phyloP scores from a whole-genome alignment of 2,113 vertebrate genomes.

The Chamaea fasciata region DNA sequence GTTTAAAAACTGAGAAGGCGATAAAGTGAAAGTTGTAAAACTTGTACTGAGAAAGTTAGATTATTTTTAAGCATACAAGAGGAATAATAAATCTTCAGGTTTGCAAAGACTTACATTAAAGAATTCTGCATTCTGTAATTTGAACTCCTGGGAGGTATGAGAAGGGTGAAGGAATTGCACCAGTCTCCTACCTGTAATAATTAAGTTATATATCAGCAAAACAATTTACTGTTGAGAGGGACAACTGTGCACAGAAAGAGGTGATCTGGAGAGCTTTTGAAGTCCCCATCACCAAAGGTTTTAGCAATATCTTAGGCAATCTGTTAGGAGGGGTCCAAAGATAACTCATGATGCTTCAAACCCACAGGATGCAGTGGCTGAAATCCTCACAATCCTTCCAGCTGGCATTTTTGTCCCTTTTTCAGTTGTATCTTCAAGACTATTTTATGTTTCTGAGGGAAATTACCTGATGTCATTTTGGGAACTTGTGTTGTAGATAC shows the following conservation, averaged over 20 bases:
- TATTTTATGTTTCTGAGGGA: neutral
- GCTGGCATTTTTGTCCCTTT: neutral
- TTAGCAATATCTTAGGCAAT: neutral
- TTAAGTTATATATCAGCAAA: neutral
- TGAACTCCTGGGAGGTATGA: neutral
- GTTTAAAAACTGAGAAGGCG: neutral
- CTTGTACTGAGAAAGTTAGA: neutral
- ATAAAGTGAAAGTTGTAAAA: neutral
- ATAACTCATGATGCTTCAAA: neutral
- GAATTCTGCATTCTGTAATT: neutral
- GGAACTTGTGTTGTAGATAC: neutral
- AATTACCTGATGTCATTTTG: neutral
- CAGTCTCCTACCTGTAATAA: neutral
- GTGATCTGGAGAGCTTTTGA: neutral
- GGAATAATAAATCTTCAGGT: neutral
- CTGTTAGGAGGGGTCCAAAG: neutral
- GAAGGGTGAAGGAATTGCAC: neutral
- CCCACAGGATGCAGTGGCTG: neutral
- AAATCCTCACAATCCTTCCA: neutral
- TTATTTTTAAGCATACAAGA: neutral
- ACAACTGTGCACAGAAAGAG: neutral
- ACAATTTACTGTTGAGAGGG: neutral
- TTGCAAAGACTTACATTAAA: neutral
- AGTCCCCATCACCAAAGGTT: neutral
- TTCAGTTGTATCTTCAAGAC: neutral